phyloP scores from a whole-genome alignment of 2,113 vertebrate species.

The Apeltes quadracus region DNA sequence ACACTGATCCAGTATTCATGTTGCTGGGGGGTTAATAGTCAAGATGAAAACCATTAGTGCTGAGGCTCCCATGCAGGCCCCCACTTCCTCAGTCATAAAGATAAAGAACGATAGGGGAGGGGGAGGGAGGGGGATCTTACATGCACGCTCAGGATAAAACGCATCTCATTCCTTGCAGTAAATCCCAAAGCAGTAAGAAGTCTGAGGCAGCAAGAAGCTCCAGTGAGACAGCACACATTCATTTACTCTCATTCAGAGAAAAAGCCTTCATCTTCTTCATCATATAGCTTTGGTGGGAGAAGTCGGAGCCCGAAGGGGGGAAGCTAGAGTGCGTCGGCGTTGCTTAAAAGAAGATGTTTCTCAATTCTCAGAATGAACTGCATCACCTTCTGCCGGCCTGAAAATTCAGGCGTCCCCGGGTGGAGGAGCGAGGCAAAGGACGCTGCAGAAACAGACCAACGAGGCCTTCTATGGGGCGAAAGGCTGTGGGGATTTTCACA shows the following conservation, averaged over 20 bases:
- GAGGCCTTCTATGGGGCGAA: conserved; percentile 35
- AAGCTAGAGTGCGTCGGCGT: conserved; percentile 27
- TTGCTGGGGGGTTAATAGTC: conserved; percentile 34
- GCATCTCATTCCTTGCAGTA: conserved; percentile 17
- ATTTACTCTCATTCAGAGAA: conserved; percentile 20
- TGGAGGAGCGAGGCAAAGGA: conserved; percentile 10
- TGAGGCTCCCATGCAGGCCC: conserved; percentile 14
- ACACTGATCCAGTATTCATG: conserved; percentile 19
- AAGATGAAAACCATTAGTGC: conserved; percentile 24
- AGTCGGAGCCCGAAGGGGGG: conserved; percentile 5
- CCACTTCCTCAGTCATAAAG: conserved; percentile 28
- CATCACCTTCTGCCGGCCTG: too few species aligned
- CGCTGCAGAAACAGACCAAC: conserved; percentile 52
- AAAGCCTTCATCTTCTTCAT: conserved; percentile 38
- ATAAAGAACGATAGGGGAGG: conserved; percentile 34
- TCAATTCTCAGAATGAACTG: conserved; percentile 22
- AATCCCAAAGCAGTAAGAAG: conserved; percentile 29
- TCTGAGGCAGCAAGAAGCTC: conserved; percentile 26
- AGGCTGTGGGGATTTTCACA: conserved; percentile 11
- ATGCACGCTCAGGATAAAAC: conserved; percentile 32
- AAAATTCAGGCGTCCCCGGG: conserved; percentile 28
- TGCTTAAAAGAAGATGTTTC: conserved; percentile 20
- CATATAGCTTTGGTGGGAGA: conserved; percentile 29
- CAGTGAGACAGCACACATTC: neutral
- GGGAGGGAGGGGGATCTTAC: conserved; percentile 22